Evolutionary conservation across 2,888 invertebrate species (phyloP), one percentile per base, ranked within the genome.

Genomic region (Synergus itoensis): DNA sequence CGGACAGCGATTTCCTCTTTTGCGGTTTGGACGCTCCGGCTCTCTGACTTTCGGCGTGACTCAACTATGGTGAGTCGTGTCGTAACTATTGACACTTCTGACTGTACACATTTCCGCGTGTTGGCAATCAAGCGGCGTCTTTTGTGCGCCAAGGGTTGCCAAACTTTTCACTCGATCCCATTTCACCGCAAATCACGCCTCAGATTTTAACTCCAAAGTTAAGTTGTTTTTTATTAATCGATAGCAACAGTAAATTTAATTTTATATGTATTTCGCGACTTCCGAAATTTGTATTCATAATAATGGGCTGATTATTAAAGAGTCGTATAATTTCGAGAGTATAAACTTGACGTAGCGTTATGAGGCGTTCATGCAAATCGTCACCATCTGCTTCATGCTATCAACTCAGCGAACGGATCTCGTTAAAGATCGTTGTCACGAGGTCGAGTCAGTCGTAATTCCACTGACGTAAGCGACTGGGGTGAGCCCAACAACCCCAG

Each of bases 41-140:
- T 60, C 9, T 21, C 21, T 60, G 53, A 73, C 69, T 48, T 69
- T 69, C 69, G 69, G 69, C 73, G 36, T 73, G 73, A 53, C 73
- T 73, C n/a, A 73, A 73, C 48, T 67, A 48, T 36, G 48, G 73
- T 18, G 16, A 53, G 36, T 45, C 43, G 28, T 73, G 73, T 73
- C 48, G 48, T 73, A 73, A 73, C 45, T 36, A 53, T 73, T 73
- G 73, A 73, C 73, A 73, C 48, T 73, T 73, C 16, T 73, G 73
- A 53, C 48, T 53, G 1, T 48, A 73, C 73, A 73, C 48, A 73
- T 73, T 73, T 73, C 73, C 73, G 73, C 73, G n/a, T 73, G 9
- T 73, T 73, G 28, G 28, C 36, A 53, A 73, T 53, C 53, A 36
- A n/a, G 36, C 28, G 18, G 65, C 41, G 43, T 5, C 65, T 65